These are phyloP conservation scores for Carcina quercana DNA, from an alignment of 2,888 invertebrate species.

Conservation along the genomic window DNA sequence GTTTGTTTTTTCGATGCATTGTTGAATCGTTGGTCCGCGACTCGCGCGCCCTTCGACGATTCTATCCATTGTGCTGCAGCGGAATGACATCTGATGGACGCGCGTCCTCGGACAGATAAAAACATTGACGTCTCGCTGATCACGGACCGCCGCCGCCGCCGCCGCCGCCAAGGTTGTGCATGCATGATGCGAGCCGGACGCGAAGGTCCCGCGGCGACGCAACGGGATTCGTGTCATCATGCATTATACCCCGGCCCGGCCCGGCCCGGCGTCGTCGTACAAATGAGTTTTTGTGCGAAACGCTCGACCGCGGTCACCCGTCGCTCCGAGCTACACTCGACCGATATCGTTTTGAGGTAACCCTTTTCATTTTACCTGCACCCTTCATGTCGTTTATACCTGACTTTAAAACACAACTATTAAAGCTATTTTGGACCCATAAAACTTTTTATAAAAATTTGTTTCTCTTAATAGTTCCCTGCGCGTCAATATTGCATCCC, in stretches of 20 bases:
- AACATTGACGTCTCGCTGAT: constrained; percentile 21
- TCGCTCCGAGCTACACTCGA: constrained; percentile 56
- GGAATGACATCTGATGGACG: constrained; percentile 67
- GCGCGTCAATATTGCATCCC: background rate
- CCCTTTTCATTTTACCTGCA: constrained; percentile 65
- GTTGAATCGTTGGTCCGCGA: constrained; percentile 54
- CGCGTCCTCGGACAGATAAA: constrained; percentile 22
- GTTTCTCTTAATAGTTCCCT: too few relatives aligned
- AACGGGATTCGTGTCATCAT: constrained; percentile 71
- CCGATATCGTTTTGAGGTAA: constrained; percentile 48
- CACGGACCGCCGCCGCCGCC: constrained; percentile 21
- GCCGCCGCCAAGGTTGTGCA: too few relatives aligned
- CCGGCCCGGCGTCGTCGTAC: constrained; percentile 53
- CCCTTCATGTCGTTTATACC: constrained; percentile 8
- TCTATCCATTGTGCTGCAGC: constrained; percentile 61
- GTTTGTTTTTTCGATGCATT: constrained; percentile 69
- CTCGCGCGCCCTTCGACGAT: constrained; percentile 68
- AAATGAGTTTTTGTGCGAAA: constrained; percentile 60
- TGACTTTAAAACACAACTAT: too few relatives aligned
- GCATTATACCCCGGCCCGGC: too few relatives aligned
- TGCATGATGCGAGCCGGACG: too few relatives aligned
- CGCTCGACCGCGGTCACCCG: constrained; percentile 42
- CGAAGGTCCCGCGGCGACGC: constrained; percentile 54
- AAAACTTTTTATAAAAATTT: constrained; percentile 16
- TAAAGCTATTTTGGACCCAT: constrained; percentile 25